These are phyloP conservation scores for Drosophila oshimai DNA, from an alignment of 1,140 invertebrate genomes.

Conservation along the genomic window DNA sequence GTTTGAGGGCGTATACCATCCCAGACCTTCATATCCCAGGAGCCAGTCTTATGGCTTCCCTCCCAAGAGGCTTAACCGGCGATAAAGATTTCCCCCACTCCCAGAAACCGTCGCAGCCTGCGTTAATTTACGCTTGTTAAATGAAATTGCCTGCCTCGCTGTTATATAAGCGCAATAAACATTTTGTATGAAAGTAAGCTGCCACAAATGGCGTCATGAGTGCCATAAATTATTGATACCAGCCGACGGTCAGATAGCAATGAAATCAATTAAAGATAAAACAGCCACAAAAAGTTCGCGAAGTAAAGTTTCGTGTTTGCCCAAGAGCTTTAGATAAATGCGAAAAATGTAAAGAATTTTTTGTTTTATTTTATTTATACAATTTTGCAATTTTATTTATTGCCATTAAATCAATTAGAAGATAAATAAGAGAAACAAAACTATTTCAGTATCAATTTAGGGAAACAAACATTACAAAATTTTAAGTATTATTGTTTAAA, in stretches of 20 bases:
- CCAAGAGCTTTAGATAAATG: constrained; percentile 35
- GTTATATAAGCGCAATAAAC: constrained; percentile 39
- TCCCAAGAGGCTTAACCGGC: neutral
- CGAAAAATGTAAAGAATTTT: constrained; percentile 22
- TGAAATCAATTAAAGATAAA: constrained; percentile 65
- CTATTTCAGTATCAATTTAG: neutral
- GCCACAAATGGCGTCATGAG: constrained; percentile 59
- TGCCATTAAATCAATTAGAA: constrained; percentile 22
- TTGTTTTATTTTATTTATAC: neutral
- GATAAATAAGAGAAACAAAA: constrained; percentile 1
- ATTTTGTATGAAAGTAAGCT: constrained; percentile 51
- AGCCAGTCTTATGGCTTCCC: neutral
- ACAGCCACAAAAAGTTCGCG: constrained; percentile 32
- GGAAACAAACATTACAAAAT: neutral
- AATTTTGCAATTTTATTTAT: constrained; percentile 25
- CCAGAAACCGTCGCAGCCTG: neutral
- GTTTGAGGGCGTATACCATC: neutral
- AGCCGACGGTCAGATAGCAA: constrained; percentile 29
- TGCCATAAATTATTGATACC: constrained; percentile 69
- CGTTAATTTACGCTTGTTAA: constrained; percentile 47
- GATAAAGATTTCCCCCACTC: constrained; percentile 2
- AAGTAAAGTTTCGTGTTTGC: constrained; percentile 19
- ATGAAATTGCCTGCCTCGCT: constrained; percentile 38
- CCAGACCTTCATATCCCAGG: neutral
- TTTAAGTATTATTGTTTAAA: neutral